These are phyloP conservation scores for Incurvaria masculella DNA, from an alignment of 2,888 invertebrate genomes.

Conservation along the genomic window DNA sequence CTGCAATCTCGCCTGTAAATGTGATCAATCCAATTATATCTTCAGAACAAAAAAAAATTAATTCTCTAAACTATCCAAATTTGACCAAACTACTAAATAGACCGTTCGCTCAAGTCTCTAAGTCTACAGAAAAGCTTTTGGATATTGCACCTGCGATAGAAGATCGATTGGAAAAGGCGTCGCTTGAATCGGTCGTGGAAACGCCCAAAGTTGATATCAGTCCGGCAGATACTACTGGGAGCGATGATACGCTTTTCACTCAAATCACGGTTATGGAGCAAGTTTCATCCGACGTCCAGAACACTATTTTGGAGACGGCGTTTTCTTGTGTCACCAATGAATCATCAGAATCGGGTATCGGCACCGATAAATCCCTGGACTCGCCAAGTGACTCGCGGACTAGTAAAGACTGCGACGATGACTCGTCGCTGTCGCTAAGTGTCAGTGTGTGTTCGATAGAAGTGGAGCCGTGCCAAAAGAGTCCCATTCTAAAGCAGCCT, in stretches of 20 bases:
- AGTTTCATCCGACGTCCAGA: slow-evolving; percentile 45
- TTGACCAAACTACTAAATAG: slow-evolving; percentile 13
- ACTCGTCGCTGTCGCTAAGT: slow-evolving; percentile 43
- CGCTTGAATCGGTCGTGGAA: slow-evolving; percentile 17
- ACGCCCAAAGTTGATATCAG: slow-evolving; percentile 12
- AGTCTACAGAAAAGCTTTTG: slow-evolving; percentile 35
- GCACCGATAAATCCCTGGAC: slow-evolving; percentile 48
- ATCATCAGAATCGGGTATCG: slow-evolving; percentile 46
- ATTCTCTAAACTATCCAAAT: background rate
- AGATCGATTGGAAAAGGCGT: slow-evolving; percentile 20
- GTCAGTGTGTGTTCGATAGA: slow-evolving; percentile 43
- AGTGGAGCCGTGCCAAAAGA: slow-evolving; percentile 51
- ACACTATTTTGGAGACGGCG: slow-evolving; percentile 43
- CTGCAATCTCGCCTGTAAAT: too few relatives aligned
- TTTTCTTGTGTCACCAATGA: slow-evolving; percentile 41
- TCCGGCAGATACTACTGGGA: slow-evolving; percentile 27
- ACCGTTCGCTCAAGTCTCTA: slow-evolving; percentile 44
- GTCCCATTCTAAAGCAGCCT: slow-evolving; percentile 76
- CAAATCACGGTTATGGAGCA: slow-evolving; percentile 49
- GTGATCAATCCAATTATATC: too few relatives aligned
- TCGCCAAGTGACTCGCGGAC: slow-evolving; percentile 47
- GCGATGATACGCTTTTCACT: slow-evolving; percentile 45
- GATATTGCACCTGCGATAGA: slow-evolving; percentile 8
- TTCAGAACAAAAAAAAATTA: background rate
- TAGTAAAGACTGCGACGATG: slow-evolving; percentile 45